phyloP scores from a whole-genome alignment of 2,888 invertebrate genomes.

The Dolomedes plantarius region DNA sequence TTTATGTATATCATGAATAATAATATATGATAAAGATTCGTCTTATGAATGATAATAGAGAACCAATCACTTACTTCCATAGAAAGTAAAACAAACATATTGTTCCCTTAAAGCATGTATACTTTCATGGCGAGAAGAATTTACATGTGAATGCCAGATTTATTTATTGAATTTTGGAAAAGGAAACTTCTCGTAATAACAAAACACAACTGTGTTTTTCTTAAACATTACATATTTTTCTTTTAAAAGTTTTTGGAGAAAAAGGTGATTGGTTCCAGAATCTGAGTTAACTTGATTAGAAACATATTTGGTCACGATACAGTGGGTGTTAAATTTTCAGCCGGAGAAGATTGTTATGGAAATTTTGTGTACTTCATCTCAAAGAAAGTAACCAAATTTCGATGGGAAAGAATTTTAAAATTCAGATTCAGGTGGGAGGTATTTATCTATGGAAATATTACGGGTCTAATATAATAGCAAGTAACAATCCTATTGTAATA shows the following conservation, averaged over 20 bases:
- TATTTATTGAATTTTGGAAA: conserved; percentile 7
- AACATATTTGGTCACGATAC: background rate
- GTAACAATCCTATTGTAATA: too few species aligned
- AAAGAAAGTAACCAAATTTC: too few species aligned
- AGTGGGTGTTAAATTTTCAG: too few species aligned
- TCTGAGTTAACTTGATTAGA: background rate
- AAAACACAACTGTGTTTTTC: background rate
- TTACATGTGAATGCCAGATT: background rate
- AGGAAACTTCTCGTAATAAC: background rate
- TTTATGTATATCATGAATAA: background rate
- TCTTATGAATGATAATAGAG: background rate
- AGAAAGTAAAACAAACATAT: background rate
- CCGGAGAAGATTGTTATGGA: too few species aligned
- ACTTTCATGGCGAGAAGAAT: background rate
- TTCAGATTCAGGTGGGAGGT: too few species aligned
- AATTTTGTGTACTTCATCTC: too few species aligned
- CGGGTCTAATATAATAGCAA: too few species aligned
- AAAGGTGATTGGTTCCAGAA: background rate
- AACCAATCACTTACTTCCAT: background rate
- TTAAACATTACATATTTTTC: background rate
- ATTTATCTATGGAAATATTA: too few species aligned
- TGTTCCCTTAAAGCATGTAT: background rate
- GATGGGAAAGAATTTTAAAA: too few species aligned
- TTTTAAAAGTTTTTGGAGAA: background rate
- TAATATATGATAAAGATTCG: background rate